Conservation (phyloP, 2,797 vertebrate genomes). For the Tinamus major region DNA sequence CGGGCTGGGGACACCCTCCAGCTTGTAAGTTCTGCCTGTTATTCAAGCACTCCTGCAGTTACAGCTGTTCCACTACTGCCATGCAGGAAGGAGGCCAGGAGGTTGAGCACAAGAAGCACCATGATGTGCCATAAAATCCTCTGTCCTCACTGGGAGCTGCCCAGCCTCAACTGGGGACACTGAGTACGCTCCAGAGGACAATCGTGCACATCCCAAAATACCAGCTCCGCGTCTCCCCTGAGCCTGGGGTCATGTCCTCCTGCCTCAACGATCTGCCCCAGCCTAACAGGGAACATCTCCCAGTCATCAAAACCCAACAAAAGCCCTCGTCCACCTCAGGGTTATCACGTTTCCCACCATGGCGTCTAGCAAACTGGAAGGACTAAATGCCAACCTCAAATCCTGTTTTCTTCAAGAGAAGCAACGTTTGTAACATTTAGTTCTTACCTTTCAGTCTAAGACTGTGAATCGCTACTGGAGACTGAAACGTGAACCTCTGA, state of each 20-base stretch:
- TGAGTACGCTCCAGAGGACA: background rate
- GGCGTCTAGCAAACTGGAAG: background rate
- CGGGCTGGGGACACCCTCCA: background rate
- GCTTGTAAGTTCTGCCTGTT: background rate
- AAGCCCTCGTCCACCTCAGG: background rate
- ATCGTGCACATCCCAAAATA: rapidly evolving
- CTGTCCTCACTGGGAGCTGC: no score
- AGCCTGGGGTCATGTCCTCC: background rate
- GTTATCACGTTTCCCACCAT: background rate
- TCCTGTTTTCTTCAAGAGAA: background rate
- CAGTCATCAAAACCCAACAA: background rate
- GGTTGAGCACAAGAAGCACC: background rate
- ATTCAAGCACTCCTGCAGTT: no score
- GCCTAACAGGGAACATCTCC: background rate
- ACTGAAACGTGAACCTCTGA: background rate
- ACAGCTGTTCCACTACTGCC: rapidly evolving
- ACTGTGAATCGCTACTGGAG: background rate
- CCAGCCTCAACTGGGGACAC: no score
- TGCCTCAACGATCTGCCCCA: background rate
- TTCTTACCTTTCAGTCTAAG: background rate
- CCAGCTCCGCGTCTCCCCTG: background rate
- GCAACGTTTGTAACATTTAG: background rate
- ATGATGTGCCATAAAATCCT: background rate
- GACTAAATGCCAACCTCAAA: rapidly evolving
- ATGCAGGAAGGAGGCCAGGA: background rate